Base-by-base conservation (phyloP, 1,140 invertebrate genomes). In the Oncopeltus fasciatus region DNA sequence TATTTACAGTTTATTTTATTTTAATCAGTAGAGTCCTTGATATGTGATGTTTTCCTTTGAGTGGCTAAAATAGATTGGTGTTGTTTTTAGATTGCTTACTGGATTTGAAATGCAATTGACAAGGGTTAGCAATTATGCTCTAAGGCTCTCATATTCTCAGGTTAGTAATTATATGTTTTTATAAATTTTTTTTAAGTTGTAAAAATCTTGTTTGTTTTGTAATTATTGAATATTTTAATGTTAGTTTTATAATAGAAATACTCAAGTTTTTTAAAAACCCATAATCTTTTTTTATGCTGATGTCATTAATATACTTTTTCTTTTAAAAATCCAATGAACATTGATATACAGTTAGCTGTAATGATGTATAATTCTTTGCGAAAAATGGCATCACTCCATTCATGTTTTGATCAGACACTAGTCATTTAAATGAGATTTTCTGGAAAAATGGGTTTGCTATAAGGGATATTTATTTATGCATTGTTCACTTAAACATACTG, bases 71-170 rank as follows among this genome's bases (percentile, higher is more conserved):
- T n/a, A n/a, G n/a, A n/a, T 14, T 38, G 5, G 31, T 33, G 29
- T 57, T 38, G 18, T 33, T 33, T 57, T 33, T 24, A 57, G 56
- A 38, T 57, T 57, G 56, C 56, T 57, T 20, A 9, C 56, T 21
- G 31, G 24, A 31, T 24, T 28, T 57, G 56, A 57, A 33, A 57
- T 57, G 56, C 56, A 57, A 38, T 57, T 57, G 56, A 18, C 56
- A 38, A 57, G 31, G 29, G 31, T 33, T 18, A 20, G 16, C 16
- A 16, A 18, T n/a, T 57, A 57, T 57, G 56, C 56, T 57, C 18
- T 57, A 57, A 57, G 56, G 56, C 26, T 57, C 11, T 57, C 56
- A 3, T 57, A 33, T 57, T 18, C 56, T 33, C 56, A 57, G 56
- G 56, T 57, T 33, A 11, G 28, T 57, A 29, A 29, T 1, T 33